Percentiles rank a stretch among this genome's conserved stretches.
These are phyloP conservation scores for Lasaia peninsularis DNA, from an alignment of 1,140 invertebrate genomes.

Conservation along the genomic window DNA sequence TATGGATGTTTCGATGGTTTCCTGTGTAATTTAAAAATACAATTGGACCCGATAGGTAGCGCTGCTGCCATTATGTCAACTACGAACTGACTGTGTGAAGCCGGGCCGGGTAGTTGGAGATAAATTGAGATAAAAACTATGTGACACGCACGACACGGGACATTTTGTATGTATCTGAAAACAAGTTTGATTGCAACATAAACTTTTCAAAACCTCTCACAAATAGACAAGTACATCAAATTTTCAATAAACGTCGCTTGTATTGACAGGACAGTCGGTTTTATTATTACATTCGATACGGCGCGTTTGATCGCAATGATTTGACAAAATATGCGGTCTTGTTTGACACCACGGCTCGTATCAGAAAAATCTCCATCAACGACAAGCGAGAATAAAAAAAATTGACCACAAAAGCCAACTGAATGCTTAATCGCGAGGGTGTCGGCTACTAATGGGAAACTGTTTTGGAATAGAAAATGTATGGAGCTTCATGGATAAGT, in stretches of 20 bases:
- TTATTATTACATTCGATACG: constrained; percentile 23
- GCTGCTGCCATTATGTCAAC: too few species aligned
- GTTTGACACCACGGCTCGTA: constrained; percentile 49
- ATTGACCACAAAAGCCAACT: constrained; percentile 53
- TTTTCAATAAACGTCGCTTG: constrained; percentile 23
- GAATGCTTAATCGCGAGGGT: constrained; percentile 64
- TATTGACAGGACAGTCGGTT: constrained; percentile 44
- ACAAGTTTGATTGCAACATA: constrained; percentile 8
- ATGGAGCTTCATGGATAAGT: constrained; percentile 28
- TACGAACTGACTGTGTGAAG: too few species aligned
- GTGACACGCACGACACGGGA: too few species aligned
- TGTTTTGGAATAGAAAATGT: constrained; percentile 24
- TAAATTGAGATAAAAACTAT: too few species aligned
- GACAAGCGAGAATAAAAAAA: constrained; percentile 54
- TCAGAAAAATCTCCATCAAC: constrained; percentile 61
- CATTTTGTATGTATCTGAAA: too few species aligned
- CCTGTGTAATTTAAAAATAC: too few species aligned
- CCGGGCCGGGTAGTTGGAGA: too few species aligned
- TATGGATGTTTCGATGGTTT: too few species aligned
- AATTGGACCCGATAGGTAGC: too few species aligned
- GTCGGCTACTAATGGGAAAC: constrained; percentile 63
- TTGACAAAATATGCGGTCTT: constrained; percentile 48
- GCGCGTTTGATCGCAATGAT: constrained; percentile 60
- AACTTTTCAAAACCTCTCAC: not conserved
- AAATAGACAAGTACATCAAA: constrained; percentile 20